Conservation (phyloP, 2,113 vertebrate genomes). For the Prinia subflava region DNA sequence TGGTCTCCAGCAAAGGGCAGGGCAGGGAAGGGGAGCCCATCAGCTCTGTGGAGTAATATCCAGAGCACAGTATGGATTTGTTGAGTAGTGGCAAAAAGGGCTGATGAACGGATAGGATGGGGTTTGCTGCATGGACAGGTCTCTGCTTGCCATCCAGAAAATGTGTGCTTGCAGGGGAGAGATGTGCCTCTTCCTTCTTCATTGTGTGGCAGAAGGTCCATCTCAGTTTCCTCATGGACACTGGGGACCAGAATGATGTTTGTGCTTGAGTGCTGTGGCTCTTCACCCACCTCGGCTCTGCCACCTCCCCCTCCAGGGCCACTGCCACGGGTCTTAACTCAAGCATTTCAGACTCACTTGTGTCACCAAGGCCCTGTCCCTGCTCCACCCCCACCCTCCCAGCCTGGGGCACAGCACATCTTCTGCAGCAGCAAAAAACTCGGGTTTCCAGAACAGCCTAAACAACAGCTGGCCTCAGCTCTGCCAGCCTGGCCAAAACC, state of each 20-base stretch:
- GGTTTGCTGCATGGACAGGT: background rate
- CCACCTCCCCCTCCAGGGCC: background rate
- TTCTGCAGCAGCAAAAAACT: background rate
- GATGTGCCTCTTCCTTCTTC: background rate
- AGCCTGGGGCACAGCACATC: background rate
- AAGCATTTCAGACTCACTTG: background rate
- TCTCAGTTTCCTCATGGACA: background rate
- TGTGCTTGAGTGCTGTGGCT: background rate
- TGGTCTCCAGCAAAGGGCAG: background rate
- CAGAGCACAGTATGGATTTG: background rate
- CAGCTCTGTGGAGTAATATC: no score
- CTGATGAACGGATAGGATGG: background rate
- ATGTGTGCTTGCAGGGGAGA: background rate
- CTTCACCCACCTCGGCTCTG: accelerated
- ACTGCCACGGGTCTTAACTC: background rate
- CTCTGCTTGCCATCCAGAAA: background rate
- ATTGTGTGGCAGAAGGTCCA: background rate
- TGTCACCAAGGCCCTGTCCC: background rate
- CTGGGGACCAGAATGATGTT: background rate
- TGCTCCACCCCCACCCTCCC: background rate
- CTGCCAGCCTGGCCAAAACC: background rate
- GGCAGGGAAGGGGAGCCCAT: background rate
- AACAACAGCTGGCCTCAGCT: background rate
- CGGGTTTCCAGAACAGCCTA: accelerated
- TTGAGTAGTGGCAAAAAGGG: background rate